phyloP scores from a whole-genome alignment of 1,140 invertebrate species.

The Psix sp. region DNA sequence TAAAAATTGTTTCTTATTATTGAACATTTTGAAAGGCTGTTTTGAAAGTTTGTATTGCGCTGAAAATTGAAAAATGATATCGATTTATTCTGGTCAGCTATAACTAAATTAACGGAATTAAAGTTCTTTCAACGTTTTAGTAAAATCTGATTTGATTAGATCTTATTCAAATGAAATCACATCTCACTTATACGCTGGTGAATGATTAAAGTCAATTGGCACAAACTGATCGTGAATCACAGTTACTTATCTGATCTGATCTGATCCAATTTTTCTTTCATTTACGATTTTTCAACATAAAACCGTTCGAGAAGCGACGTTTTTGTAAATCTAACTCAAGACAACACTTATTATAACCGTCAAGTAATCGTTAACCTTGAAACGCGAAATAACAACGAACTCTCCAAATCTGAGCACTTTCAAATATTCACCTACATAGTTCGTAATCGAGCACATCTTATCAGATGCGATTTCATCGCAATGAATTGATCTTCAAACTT shows the following conservation, averaged over 20 bases:
- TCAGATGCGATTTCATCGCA: slow-evolving; percentile 34
- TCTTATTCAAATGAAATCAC: slow-evolving; percentile 45
- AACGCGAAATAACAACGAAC: slow-evolving; percentile 15
- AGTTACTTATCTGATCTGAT: slow-evolving; percentile 31
- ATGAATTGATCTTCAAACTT: slow-evolving; percentile 21
- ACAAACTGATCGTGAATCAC: slow-evolving; percentile 40
- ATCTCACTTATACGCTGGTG: slow-evolving; percentile 25
- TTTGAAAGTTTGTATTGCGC: not conserved
- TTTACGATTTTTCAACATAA: not conserved
- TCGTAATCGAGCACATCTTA: slow-evolving; percentile 30
- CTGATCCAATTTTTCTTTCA: slow-evolving; percentile 19
- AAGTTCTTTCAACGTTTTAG: slow-evolving; percentile 26
- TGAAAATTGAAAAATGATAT: not conserved
- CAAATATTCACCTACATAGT: slow-evolving; percentile 12
- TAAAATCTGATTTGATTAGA: slow-evolving; percentile 47
- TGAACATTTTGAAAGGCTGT: not conserved
- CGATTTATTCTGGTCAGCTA: not conserved
- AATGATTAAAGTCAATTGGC: slow-evolving; percentile 30
- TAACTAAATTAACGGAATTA: slow-evolving; percentile 29
- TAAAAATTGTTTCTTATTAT: no score
- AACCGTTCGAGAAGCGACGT: not conserved
- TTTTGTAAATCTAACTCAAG: not conserved
- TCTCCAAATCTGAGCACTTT: slow-evolving; percentile 17
- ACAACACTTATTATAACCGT: slow-evolving; percentile 8
- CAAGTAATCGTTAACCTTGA: slow-evolving; percentile 35